phyloP scores from a whole-genome alignment of 2,888 invertebrate genomes.

The Eupithecia centaureata region DNA sequence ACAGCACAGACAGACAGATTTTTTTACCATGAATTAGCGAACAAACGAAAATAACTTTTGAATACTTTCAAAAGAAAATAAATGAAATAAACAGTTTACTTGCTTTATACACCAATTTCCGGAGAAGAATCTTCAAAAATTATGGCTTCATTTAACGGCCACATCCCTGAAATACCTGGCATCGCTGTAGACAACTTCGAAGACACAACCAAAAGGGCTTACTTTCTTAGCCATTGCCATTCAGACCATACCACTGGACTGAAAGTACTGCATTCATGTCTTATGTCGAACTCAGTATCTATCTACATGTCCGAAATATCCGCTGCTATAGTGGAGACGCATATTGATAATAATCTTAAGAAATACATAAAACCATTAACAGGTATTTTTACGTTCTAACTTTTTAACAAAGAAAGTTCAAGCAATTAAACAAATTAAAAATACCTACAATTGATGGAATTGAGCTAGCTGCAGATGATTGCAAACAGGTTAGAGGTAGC shows the following conservation, averaged over 20 bases:
- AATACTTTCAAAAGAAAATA: not conserved
- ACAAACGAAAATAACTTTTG: no score
- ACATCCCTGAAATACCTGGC: slow-evolving; percentile 84
- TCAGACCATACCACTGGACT: slow-evolving; percentile 85
- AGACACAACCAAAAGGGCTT: slow-evolving; percentile 72
- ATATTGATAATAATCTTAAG: slow-evolving; percentile 33
- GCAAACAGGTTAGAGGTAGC: no score
- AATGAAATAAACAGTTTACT: no score
- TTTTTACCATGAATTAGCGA: no score
- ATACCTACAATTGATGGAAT: no score
- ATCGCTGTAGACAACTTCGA: slow-evolving; percentile 86
- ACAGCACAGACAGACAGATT: no score
- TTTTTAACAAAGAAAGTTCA: not conserved
- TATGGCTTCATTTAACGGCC: slow-evolving; percentile 81
- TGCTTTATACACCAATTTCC: no score
- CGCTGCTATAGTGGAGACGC: slow-evolving; percentile 49
- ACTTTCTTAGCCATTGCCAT: slow-evolving; percentile 88
- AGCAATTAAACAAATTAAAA: not conserved
- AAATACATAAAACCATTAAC: slow-evolving; percentile 50
- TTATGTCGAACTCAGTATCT: slow-evolving; percentile 39
- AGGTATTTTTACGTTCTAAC: slow-evolving; percentile 52
- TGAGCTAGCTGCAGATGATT: no score
- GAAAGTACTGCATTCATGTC: slow-evolving; percentile 29
- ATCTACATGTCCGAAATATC: slow-evolving; percentile 61
- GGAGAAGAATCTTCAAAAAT: not conserved